Evolutionary conservation across 2,888 invertebrate genomes (phyloP).

Genomic region (Plusia festucae): DNA sequence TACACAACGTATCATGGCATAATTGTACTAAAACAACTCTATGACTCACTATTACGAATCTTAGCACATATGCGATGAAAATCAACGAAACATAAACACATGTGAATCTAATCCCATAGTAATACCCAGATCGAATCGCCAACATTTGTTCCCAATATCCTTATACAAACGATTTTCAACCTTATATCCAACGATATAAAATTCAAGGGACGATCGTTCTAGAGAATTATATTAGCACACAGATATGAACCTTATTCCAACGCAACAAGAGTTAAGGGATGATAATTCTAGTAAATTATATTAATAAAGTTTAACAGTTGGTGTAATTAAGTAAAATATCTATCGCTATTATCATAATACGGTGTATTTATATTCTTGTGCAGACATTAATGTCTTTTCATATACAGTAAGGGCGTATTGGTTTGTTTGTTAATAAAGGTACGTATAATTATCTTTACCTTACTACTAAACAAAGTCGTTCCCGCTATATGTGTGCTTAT

Average conservation of each 20-base stretch:
- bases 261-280: not conserved
- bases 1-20: slow-evolving; percentile 14
- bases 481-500: too few relatives aligned
- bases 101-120: slow-evolving; percentile 67
- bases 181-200: slow-evolving; percentile 48
- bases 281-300: slow-evolving; percentile 61
- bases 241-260: not conserved
- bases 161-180: slow-evolving; percentile 47
- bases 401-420: slow-evolving; percentile 25
- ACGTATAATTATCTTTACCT: too few relatives aligned
- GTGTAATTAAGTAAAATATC: slow-evolving; percentile 70
- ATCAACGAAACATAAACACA: slow-evolving; percentile 70
- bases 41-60: slow-evolving; percentile 45
- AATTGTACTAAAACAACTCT: slow-evolving; percentile 27
- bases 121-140: slow-evolving; percentile 70
- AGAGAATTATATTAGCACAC: slow-evolving; percentile 71
- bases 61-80: slow-evolving; percentile 62
- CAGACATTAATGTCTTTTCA: slow-evolving; percentile 52
- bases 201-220: slow-evolving; percentile 62
- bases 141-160: slow-evolving; percentile 51
- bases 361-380: slow-evolving; percentile 54
- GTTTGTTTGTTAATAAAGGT: not conserved
- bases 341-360: slow-evolving; percentile 54
- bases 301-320: slow-evolving; percentile 74
- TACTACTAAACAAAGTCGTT: too few relatives aligned